Base-by-base conservation (phyloP, 2,797 vertebrate species). In the Artibeus lituratus region DNA sequence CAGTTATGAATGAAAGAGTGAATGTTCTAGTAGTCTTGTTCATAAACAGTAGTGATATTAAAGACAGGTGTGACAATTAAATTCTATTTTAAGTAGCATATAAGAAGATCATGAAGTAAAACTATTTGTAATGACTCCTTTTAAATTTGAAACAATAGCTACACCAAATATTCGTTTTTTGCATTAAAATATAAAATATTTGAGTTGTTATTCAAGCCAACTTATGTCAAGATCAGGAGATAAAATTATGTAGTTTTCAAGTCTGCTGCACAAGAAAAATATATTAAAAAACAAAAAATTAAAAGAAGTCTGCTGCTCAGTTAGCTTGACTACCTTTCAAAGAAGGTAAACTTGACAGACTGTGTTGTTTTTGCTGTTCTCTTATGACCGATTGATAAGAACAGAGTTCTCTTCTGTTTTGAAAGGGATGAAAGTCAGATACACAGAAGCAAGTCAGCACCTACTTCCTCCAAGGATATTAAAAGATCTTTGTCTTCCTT, bases 141-240 rank as follows among this genome's bases (percentile, higher is more conserved):
- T 87, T 44, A 69, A 65, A 51, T 91, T 85, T 77, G 47, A 94
- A 94, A 73, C 87, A 91, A 21, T 80, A 76, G 44, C 4, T 86
- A 85, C 3, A 29, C 3, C 37, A 37, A 74, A 69, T 91, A 76
- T 89, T 77, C 8, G 55, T 74, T 91, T 80, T 57, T 4, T 90
- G n/a, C 73, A 70, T 80, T 94, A 91, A 93, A 94, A 92, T 73
- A 53, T 44, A 65, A 96, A 96, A 53, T 80, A 83, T 49, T 49
- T 87, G 62, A 80, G 59, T n/a, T 87, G 12, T 88, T 55, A 80
- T 35, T 59, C 51, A 78, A 78, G 29, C 32, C 24, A 91, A 74
- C 10, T 85, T 88, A 44, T 39, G 6, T 65, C 51, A 74, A 62
- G 1, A 3, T 76, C 47, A 90, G 53, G 3, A 70, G 53, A 73